A percentile compares a stretch with the other conserved stretches of the same genome.
Evolutionary conservation across 2,888 invertebrate species (phyloP).

Genomic region (Laothoe populi): DNA sequence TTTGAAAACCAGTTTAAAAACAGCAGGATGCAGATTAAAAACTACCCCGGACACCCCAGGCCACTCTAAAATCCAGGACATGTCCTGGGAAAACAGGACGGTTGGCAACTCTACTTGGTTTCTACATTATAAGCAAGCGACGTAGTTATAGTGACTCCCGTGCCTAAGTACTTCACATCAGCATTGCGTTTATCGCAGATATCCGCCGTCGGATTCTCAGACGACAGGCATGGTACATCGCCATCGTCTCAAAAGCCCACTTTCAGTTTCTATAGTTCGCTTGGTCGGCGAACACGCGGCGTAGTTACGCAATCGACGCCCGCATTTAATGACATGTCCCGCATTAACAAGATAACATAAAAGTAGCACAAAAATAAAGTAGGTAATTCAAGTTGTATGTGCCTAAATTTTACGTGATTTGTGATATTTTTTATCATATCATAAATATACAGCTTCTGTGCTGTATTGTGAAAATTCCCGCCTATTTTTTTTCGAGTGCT

Average conservation of each 20-base stretch:
- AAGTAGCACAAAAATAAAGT: background rate
- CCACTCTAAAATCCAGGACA: too few relatives aligned
- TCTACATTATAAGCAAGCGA: too few relatives aligned
- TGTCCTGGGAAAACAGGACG: too few relatives aligned
- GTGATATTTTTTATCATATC: background rate
- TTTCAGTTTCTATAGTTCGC: conserved; percentile 76
- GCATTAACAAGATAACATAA: conserved; percentile 10
- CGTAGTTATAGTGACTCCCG: too few relatives aligned
- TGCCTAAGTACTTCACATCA: too few relatives aligned
- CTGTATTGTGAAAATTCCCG: conserved; percentile 14
- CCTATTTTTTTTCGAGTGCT: conserved; percentile 23
- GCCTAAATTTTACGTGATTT: background rate
- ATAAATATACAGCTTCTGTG: too few relatives aligned
- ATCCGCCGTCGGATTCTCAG: conserved; percentile 20
- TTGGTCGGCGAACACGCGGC: conserved; percentile 64
- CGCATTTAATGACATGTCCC: conserved; percentile 48
- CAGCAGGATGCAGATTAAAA: too few relatives aligned
- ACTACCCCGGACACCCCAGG: too few relatives aligned
- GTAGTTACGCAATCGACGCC: conserved; percentile 63
- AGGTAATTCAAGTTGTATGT: background rate
- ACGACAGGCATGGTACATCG: conserved; percentile 4
- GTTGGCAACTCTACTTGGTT: too few relatives aligned
- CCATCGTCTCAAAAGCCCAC: conserved; percentile 45
- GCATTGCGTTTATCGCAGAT: background rate
- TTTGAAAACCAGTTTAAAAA: too few relatives aligned